Base-by-base conservation (phyloP, 2,113 vertebrate species). In the Chroicocephalus ridibundus region DNA sequence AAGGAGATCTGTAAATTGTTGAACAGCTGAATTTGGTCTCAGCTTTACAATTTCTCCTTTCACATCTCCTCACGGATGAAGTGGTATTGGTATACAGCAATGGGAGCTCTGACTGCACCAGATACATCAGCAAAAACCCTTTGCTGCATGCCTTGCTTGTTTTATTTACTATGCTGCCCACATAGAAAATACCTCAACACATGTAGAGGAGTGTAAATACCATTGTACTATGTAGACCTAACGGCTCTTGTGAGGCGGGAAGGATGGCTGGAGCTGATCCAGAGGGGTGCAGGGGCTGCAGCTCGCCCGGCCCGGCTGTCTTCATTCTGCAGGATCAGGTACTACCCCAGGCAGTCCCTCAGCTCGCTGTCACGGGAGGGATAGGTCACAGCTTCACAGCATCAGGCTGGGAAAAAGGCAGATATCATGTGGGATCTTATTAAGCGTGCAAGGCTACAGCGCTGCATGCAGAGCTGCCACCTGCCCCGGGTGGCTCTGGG, bases 361-460 rank as follows among this genome's bases (percentile, higher is more conserved):
- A 26, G 40, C n/a, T 78, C 7, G 0, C 47, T 86, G 66, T 17
- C 44, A 27, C 0, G 0, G 18, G 2, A 61, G 15, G 20, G n/a
- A 55, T 10, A 66, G 66, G 21, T 52, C 57, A 13, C 5, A 18
- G 20, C 18, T 40, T 34, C 12, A 16, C 52, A 72, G 51, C 57
- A 54, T 29, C 24, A 57, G 54, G 31, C 51, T 26, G 36, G 38
- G 27, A 11, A 74, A 74, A 91, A 86, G 1, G 25, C 46, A 74
- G 44, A 31, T 36, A 25, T 27, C 29, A 7, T 0, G 1, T 5
- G 36, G 60, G 19, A 11, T 51, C 6, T 38, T 27, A 32, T 9
- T 6, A 81, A 25, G 42, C 1, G 0, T 17, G 27, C 25, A 55
- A 10, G 58, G 22, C 13, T 42, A 1, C 36, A 51, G 65, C 0